Evolutionary conservation across 64 coral and sea anemone genomes (phyloP), one percentile per base, ranked within the genome.

Genomic region (Platygyra sinensis): DNA sequence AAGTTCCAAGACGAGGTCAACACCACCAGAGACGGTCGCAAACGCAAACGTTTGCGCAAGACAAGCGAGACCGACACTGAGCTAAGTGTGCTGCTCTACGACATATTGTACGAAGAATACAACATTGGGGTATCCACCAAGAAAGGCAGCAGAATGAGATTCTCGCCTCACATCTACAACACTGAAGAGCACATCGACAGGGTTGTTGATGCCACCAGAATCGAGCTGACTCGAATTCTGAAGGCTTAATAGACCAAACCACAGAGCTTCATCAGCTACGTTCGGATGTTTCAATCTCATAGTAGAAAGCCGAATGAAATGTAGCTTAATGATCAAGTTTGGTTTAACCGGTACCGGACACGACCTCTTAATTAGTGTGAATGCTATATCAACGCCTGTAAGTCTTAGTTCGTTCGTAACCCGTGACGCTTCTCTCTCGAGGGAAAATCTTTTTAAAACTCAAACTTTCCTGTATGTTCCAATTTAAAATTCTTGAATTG

Each of bases 71-170:
- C 2, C 38, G 38, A 39, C 38, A 39, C 38, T 39, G 38, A 39
- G 38, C 16, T 83, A 17, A 83, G 28, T 16, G 60, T 2, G 9
- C 15, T 33, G 27, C 15, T 83, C 16, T 83, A 83, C 32, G 60
- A 83, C 60, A 9, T 19, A 30, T 55, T 83, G 16, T 83, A 83
- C 17, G 59, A 65, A 29, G 25, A 83, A 8, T n/a, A 83, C 59
- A 83, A 83, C 52, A 83, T 83, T 25, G 80, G 80, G 1, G 80
- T 83, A 2, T 83, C 80, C 6, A 65, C 57, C 29, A 65, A 83
- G 59, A 63, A 83, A 30, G 57, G 80, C 11, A 83, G 39, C 30
- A 32, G 80, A 54, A 63, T 83, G 60, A 9, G 80, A 10, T 65
- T 65, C 60, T 83, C 60, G 12, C n/a, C n/a, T n/a, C n/a, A n/a